Conservation (phyloP, 2,888 invertebrate species). For the Cyclophora punctaria region DNA sequence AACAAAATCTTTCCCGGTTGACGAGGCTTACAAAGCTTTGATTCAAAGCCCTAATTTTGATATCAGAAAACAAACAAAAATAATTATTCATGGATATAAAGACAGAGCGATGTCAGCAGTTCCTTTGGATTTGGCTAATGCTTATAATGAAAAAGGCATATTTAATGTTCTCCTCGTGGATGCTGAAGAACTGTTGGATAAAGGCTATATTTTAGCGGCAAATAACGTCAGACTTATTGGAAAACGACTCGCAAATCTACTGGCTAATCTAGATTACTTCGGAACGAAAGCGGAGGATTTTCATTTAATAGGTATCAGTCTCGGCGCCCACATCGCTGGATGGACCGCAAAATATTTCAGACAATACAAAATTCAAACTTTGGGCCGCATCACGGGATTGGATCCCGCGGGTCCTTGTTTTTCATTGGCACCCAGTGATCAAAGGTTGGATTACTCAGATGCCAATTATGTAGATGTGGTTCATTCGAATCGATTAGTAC, state of each 20-base stretch:
- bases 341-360: constrained; percentile 65
- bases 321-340: constrained; percentile 75
- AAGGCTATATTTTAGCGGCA: constrained; percentile 60
- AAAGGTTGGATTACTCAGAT: constrained; percentile 58
- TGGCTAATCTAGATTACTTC: constrained; percentile 62
- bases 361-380: constrained; percentile 44
- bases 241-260: constrained; percentile 67
- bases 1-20: constrained; percentile 45
- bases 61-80: constrained; percentile 62
- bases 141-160: constrained; percentile 60
- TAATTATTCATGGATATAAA: constrained; percentile 65
- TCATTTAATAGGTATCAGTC: constrained; percentile 75
- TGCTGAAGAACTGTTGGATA: constrained; percentile 58
- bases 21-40: constrained; percentile 49
- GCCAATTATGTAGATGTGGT: constrained; percentile 63
- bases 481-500: constrained; percentile 62
- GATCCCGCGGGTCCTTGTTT: constrained; percentile 72
- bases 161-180: constrained; percentile 66
- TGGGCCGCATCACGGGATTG: constrained; percentile 65
- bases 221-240: constrained; percentile 65
- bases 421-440: constrained; percentile 54
- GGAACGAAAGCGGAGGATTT: constrained; percentile 63
- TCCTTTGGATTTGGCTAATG: constrained; percentile 54
- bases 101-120: constrained; percentile 61
- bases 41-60: constrained; percentile 51